Evolutionary conservation across 2,888 invertebrate genomes (phyloP), one percentile per base, ranked within the genome.

Genomic region (Muschampia plurimacula): DNA sequence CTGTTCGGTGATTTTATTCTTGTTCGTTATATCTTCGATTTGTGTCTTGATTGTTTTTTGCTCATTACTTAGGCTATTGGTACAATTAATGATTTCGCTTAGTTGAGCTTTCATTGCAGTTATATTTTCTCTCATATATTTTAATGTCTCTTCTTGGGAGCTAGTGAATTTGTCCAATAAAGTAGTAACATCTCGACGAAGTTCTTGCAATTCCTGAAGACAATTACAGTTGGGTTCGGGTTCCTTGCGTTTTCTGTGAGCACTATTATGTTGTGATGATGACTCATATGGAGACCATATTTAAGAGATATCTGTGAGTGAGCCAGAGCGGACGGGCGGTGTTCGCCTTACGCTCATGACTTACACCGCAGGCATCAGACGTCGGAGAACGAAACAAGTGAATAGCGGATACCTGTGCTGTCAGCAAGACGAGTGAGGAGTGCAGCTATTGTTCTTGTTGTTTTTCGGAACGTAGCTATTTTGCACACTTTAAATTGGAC

Each of bases 291-390:
- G 57, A 12, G 36, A 36, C 22, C 0, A 22, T 22, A 22, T 22
- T 22, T 22, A 2, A 32, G 32, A 32, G 2, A 32, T 32, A 32
- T 32, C 32, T 4, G 32, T 32, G 4, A 32, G 32, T 4, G 32
- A 32, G 32, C 32, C 32, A 32, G 32, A 32, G 32, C 32, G 2
- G 32, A 0, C 7, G 28, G 65, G 69, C 32, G 55, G 73, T 22
- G 73, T 65, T 10, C 55, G 69, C 52, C 49, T 63, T 22, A 69
- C 62, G 63, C 69, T 63, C 69, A 69, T 69, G 62, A 62, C 55
- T 69, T 69, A 39, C 7, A 52, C 69, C 62, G 57, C 41, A 69
- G 3, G n/a, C 8, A 9, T 2, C 9, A 36, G 62, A 15, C 2
- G n/a, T 5, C 2, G 62, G 1, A 64, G 22, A 32, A 52, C 36